These are phyloP conservation scores for Sciaenops ocellatus DNA, from an alignment of 2,797 vertebrate genomes.

Conservation along the genomic window DNA sequence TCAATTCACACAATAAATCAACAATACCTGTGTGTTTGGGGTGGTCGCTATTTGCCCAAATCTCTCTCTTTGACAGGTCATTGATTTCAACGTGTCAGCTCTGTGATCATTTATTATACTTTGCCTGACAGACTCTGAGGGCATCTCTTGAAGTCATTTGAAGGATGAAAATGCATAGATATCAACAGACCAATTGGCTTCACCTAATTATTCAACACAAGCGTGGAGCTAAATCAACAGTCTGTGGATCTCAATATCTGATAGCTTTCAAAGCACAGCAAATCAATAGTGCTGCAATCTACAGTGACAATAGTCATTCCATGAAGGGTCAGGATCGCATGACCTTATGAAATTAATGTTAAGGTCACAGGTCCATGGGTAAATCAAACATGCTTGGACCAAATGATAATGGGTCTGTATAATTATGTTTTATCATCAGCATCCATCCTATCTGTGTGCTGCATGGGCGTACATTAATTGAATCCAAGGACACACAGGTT, in stretches of 20 bases:
- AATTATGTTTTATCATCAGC: slow-evolving; percentile 59
- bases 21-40: slow-evolving; percentile 49
- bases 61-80: slow-evolving; percentile 60
- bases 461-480: slow-evolving; percentile 53
- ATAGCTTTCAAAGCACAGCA: slow-evolving; percentile 74
- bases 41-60: slow-evolving; percentile 42
- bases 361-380: slow-evolving; percentile 50
- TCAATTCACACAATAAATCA: slow-evolving; percentile 74
- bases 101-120: slow-evolving; percentile 69
- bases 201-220: slow-evolving; percentile 71
- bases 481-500: slow-evolving; percentile 43
- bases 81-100: slow-evolving; percentile 61
- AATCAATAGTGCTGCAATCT: slow-evolving; percentile 78
- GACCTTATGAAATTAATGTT: slow-evolving; percentile 71
- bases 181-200: slow-evolving; percentile 66
- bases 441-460: slow-evolving; percentile 51
- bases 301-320: slow-evolving; percentile 73
- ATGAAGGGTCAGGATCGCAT: slow-evolving; percentile 54
- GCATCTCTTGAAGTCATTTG: slow-evolving; percentile 58
- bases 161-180: slow-evolving; percentile 68
- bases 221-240: slow-evolving; percentile 72
- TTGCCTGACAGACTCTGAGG: slow-evolving; percentile 59
- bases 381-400: slow-evolving; percentile 62
- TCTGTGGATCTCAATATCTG: slow-evolving; percentile 73
- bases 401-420: slow-evolving; percentile 56